These are phyloP conservation scores for Drosophila melanogaster DNA, from an alignment of 1,140 invertebrate species.

Conservation along the genomic window Release_6_plus_ISO1_MT NT_033779.5:385501-386000, in stretches of 20 bases:
- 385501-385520: slow-evolving; percentile 19
- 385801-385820: slow-evolving; percentile 67
- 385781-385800: slow-evolving; percentile 40
- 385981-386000: slow-evolving; percentile 33
- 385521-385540: slow-evolving; percentile 12
- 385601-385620: neutral
- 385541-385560: neutral
- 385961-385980: slow-evolving; percentile 44
- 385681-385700: slow-evolving; percentile 85
- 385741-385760: slow-evolving; percentile 92
- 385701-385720: slow-evolving; percentile 98
- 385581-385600: neutral
- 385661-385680: slow-evolving; percentile 13
- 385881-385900: slow-evolving; percentile 10
- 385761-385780: slow-evolving; percentile 16
- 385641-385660: too few relatives aligned
- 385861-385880: slow-evolving; percentile 72
- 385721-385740: slow-evolving; percentile 98
- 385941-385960: slow-evolving; percentile 68
- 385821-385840: slow-evolving; percentile 78
- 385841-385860: slow-evolving; percentile 82
- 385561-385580: neutral
- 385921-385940: slow-evolving; percentile 35
- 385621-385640: too few relatives aligned
- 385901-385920: neutral